Evolutionary conservation across 2,888 invertebrate species (phyloP).

Genomic region (Nemoura dubitans): DNA sequence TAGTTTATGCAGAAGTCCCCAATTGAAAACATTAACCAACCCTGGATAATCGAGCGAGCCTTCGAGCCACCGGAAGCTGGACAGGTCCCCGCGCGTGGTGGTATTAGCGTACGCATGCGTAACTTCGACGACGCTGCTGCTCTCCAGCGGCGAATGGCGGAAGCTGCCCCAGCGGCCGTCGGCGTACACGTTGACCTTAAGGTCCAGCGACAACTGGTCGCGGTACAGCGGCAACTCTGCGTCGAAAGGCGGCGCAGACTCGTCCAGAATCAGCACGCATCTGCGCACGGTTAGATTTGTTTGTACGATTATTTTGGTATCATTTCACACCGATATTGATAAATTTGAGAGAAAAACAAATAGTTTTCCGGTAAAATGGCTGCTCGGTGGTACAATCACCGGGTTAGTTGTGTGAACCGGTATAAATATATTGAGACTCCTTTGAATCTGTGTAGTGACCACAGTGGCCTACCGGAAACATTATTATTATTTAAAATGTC

Average conservation of each 20-base stretch:
- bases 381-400: no score
- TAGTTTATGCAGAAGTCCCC: no score
- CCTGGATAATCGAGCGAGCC: conserved; percentile 61
- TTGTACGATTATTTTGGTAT: no score
- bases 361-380: no score
- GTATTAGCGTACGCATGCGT: conserved; percentile 83
- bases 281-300: conserved; percentile 57
- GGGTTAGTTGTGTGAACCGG: no score
- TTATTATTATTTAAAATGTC: not conserved
- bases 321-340: no score
- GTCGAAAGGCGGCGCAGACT: conserved; percentile 72
- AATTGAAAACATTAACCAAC: not conserved
- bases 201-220: conserved; percentile 54
- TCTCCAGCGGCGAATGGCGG: conserved; percentile 76
- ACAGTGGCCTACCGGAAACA: no score
- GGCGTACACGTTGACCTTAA: conserved; percentile 81
- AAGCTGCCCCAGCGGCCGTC: conserved; percentile 80
- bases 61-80: conserved; percentile 84
- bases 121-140: conserved; percentile 55
- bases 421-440: no score
- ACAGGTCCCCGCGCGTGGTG: conserved; percentile 83
- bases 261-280: conserved; percentile 66
- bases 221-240: conserved; percentile 71
- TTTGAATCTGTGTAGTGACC: no score
- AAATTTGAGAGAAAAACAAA: no score